phyloP scores from a whole-genome alignment of 1,140 invertebrate genomes.

The Drosophila bifasciata region DNA sequence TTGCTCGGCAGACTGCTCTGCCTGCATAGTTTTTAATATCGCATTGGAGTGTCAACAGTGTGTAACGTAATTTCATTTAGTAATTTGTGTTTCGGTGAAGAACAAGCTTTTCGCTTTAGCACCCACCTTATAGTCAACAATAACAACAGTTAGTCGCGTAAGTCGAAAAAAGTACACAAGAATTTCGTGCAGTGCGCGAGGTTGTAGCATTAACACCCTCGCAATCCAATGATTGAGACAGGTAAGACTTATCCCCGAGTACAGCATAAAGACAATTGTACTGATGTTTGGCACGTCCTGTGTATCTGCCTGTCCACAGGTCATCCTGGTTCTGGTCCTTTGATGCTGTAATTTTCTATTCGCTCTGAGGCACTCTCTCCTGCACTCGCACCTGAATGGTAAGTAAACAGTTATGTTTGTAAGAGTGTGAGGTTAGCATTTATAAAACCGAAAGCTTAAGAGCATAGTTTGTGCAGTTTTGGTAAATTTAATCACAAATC shows the following conservation, averaged over 20 bases:
- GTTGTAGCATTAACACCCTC: constrained; percentile 49
- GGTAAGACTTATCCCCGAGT: constrained; percentile 29
- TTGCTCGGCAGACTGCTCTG: constrained; percentile 13
- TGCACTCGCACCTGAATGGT: constrained; percentile 1
- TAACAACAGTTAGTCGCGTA: too few species aligned
- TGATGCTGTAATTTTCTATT: neutral
- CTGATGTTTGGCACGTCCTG: neutral
- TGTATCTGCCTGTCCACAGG: neutral
- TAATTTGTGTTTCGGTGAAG: constrained; percentile 22
- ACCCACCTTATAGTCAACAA: too few species aligned
- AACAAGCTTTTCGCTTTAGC: neutral
- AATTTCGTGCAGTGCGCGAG: constrained; percentile 33
- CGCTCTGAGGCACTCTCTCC: neutral
- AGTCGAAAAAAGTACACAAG: constrained; percentile 9
- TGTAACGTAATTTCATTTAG: too few species aligned
- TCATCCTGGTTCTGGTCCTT: constrained; percentile 29
- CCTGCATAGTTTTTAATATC: constrained; percentile 43
- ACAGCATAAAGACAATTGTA: neutral
- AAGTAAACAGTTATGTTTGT: constrained; percentile 5
- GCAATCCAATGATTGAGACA: constrained; percentile 15
- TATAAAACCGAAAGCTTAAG: too few species aligned
- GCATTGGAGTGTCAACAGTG: neutral
- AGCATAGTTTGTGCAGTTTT: constrained; percentile 1
- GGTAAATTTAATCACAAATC: too few species aligned
- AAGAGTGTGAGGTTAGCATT: too few species aligned